Conservation (phyloP, 53 echinoderm and acorn worm genomes). For the Zoroaster sp. region DNA sequence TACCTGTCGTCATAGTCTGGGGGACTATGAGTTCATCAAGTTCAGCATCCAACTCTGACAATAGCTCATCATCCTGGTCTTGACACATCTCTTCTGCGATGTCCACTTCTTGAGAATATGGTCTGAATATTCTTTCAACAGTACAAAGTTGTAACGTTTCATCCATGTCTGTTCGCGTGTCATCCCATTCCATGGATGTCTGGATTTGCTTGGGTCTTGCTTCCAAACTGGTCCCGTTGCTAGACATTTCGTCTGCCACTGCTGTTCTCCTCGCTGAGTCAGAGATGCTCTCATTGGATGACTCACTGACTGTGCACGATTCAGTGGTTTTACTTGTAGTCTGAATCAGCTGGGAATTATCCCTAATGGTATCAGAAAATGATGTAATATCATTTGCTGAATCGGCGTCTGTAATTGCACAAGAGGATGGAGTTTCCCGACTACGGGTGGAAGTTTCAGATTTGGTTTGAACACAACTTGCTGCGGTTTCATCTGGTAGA, state of each 20-base stretch:
- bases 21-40: slow-evolving; percentile 3
- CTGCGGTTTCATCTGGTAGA: neutral
- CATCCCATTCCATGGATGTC: neutral
- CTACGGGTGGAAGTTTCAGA: neutral
- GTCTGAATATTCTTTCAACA: neutral
- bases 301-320: neutral
- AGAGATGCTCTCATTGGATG: neutral
- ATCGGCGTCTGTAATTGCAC: neutral
- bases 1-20: slow-evolving; percentile 1
- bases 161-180: neutral
- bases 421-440: neutral
- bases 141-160: neutral
- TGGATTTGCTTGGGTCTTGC: neutral
- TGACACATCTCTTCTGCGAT: neutral
- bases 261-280: neutral
- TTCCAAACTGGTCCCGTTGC: neutral
- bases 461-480: neutral
- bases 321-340: neutral
- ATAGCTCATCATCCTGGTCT: slow-evolving; percentile 24
- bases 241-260: neutral
- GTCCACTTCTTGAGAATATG: neutral
- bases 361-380: neutral
- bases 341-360: neutral
- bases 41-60: slow-evolving; percentile 40
- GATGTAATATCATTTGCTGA: neutral